Evolutionary conservation across 1,140 invertebrate genomes (phyloP).

Genomic region (Sipha flava): DNA sequence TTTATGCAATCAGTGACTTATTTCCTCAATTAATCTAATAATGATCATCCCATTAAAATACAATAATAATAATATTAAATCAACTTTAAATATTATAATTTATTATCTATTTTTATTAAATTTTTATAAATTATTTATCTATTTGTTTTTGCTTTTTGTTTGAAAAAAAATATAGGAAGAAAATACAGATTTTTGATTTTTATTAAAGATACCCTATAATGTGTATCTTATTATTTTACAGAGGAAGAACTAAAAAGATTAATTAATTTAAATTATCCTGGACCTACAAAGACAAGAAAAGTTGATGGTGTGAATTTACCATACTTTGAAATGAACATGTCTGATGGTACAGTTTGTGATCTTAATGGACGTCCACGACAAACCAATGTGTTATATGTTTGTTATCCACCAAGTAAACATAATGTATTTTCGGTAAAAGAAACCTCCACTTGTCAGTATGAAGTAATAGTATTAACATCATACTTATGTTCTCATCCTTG

Average conservation of each 20-base stretch:
- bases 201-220: too few species aligned
- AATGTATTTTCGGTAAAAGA: slow-evolving; percentile 91
- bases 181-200: too few species aligned
- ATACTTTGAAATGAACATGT: slow-evolving; percentile 70
- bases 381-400: slow-evolving; percentile 75
- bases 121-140: too few species aligned
- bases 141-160: too few species aligned
- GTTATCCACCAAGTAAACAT: slow-evolving; percentile 74
- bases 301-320: slow-evolving; percentile 80
- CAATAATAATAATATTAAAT: too few species aligned
- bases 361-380: slow-evolving; percentile 71
- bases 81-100: too few species aligned
- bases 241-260: slow-evolving; percentile 17
- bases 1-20: too few species aligned
- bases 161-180: too few species aligned
- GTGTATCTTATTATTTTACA: background rate
- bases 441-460: slow-evolving; percentile 87
- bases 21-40: too few species aligned
- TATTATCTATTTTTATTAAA: too few species aligned
- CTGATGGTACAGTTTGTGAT: slow-evolving; percentile 80
- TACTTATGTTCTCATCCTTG: slow-evolving; percentile 78
- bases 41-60: too few species aligned
- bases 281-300: slow-evolving; percentile 49
- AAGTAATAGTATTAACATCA: slow-evolving; percentile 76
- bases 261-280: slow-evolving; percentile 14